These are phyloP conservation scores for Fundulus diaphanus DNA, from an alignment of 2,797 vertebrate species.

Conservation along the genomic window DNA sequence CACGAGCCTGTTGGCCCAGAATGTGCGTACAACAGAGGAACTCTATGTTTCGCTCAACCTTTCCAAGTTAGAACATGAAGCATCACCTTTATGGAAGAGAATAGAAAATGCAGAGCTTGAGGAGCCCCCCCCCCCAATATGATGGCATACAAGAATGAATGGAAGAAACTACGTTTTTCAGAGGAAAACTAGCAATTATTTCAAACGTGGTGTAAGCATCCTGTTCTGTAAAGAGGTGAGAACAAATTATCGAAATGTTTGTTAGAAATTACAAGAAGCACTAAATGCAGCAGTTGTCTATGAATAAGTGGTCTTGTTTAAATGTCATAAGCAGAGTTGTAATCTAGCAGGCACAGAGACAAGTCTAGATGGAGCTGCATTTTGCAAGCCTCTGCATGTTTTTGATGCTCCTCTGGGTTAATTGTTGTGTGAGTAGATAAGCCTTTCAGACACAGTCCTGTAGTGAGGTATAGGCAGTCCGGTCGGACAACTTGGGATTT, in stretches of 20 bases:
- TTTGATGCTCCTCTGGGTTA: slow-evolving; percentile 64
- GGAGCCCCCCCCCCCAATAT: background rate
- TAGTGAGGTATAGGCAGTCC: slow-evolving; percentile 67
- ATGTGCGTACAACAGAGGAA: background rate
- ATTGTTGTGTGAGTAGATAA: slow-evolving; percentile 73
- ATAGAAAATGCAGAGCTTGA: background rate
- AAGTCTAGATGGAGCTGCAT: slow-evolving; percentile 35
- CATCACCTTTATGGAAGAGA: background rate
- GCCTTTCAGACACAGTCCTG: slow-evolving; percentile 66
- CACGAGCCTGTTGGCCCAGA: background rate
- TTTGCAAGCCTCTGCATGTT: slow-evolving; percentile 74
- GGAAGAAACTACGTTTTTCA: background rate
- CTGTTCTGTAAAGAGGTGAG: background rate
- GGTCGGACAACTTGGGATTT: slow-evolving; percentile 79
- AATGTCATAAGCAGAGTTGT: slow-evolving; percentile 46
- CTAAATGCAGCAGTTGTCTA: background rate
- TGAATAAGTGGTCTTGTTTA: slow-evolving; percentile 49
- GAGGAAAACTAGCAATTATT: background rate
- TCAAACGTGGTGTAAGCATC: no score
- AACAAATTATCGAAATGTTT: background rate
- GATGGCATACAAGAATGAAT: background rate
- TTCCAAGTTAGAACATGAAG: background rate
- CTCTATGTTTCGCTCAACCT: background rate
- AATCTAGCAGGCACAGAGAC: slow-evolving; percentile 41
- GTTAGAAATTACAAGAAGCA: background rate